These are phyloP conservation scores for Staurois parvus DNA, from an alignment of 2,797 vertebrate genomes.

Conservation along the genomic window DNA sequence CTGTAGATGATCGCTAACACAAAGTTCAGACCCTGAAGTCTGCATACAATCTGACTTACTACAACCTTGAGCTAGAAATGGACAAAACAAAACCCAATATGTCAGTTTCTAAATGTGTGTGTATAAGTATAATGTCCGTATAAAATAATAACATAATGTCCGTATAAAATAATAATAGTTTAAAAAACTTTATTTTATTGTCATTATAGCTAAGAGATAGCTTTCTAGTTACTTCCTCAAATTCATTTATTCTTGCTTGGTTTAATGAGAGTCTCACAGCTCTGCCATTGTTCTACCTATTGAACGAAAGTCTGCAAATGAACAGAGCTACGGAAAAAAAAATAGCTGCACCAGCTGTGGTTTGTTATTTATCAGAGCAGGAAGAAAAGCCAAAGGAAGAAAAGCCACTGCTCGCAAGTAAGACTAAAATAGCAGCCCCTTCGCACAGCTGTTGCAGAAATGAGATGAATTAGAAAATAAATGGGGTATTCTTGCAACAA, in stretches of 20 bases:
- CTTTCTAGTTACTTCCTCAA: slow-evolving; percentile 17
- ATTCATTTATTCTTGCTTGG: slow-evolving; percentile 38
- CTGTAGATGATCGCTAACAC: neutral
- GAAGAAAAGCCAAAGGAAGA: slow-evolving; percentile 59
- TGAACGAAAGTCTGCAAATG: slow-evolving; percentile 52
- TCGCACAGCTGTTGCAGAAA: slow-evolving; percentile 60
- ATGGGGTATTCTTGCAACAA: slow-evolving; percentile 56
- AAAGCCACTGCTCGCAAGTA: slow-evolving; percentile 58
- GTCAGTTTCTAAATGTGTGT: no score
- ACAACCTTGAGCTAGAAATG: neutral
- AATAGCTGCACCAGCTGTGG: slow-evolving; percentile 59
- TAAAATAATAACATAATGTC: no score
- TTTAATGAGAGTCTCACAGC: slow-evolving; percentile 43
- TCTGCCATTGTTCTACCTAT: slow-evolving; percentile 59
- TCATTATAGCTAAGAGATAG: slow-evolving; percentile 14
- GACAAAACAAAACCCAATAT: neutral
- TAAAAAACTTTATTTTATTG: neutral
- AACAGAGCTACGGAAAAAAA: slow-evolving; percentile 47
- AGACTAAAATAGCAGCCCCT: slow-evolving; percentile 61
- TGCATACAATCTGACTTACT: neutral
- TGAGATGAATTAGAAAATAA: slow-evolving; percentile 51
- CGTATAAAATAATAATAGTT: no score
- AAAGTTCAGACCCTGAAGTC: neutral
- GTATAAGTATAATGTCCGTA: no score
- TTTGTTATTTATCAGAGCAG: slow-evolving; percentile 63